Conservation (phyloP, 2,113 vertebrate species). For the Cheirogaleus medius region DNA sequence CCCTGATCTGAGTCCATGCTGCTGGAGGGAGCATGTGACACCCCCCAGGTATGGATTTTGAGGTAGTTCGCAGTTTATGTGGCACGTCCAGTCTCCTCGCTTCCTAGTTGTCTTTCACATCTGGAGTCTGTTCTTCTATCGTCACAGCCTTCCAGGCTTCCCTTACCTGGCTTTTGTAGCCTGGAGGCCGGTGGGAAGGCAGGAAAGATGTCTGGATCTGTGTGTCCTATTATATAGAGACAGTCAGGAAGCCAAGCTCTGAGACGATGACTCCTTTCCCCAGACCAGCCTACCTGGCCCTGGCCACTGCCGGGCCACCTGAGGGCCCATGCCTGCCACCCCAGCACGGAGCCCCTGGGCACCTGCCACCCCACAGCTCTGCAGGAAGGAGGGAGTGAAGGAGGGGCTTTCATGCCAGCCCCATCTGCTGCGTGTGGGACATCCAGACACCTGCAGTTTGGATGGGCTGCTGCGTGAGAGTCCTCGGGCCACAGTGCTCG, state of each 20-base stretch:
- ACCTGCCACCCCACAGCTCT: not conserved
- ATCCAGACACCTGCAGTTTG: not conserved
- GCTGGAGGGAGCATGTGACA: accelerated
- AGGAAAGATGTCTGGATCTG: not conserved
- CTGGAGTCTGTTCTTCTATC: not conserved
- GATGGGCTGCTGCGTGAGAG: too few species aligned
- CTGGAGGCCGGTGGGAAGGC: not conserved
- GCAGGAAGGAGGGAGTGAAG: not conserved
- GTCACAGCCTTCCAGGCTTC: not conserved
- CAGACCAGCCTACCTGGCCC: accelerated
- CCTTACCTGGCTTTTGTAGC: not conserved
- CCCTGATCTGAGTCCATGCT: not conserved
- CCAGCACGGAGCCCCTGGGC: not conserved
- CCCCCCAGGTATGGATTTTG: accelerated
- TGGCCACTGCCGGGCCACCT: not conserved
- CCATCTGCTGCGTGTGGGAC: not conserved
- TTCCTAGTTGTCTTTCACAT: not conserved
- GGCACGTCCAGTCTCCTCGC: accelerated
- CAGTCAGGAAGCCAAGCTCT: not conserved
- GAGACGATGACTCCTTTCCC: not conserved
- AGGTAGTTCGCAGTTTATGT: not conserved
- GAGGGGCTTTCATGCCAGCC: too few species aligned
- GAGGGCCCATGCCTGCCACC: not conserved
- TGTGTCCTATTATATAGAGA: not conserved
- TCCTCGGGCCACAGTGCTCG: not conserved